A percentile compares a stretch with the other conserved stretches of the same genome.
phyloP scores from a whole-genome alignment of 2,797 vertebrate species.

The Balearica regulorum region DNA sequence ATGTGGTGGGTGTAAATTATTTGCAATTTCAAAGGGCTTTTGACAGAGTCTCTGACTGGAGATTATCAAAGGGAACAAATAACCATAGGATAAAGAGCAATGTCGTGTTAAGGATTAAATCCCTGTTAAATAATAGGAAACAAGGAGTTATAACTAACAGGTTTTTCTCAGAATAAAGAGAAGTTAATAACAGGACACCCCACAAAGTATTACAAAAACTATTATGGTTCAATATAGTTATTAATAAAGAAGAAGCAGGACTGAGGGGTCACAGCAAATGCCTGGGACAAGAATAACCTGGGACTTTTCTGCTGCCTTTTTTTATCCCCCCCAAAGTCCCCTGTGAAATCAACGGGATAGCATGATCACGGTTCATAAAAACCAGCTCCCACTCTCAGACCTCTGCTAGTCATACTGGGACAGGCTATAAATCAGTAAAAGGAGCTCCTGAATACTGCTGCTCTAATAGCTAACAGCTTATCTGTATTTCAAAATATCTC shows the following conservation, averaged over 20 bases:
- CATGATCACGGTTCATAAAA: not conserved
- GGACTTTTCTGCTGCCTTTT: not conserved
- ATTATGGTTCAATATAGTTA: not conserved
- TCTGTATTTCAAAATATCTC: constrained; percentile 69
- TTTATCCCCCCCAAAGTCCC: not conserved
- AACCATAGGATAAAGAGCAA: not conserved
- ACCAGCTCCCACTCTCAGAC: not conserved
- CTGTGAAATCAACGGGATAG: not conserved
- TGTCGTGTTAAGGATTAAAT: not conserved
- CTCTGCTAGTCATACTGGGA: not conserved
- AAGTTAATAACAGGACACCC: not conserved
- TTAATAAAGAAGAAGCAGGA: not conserved
- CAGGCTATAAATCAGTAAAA: constrained; percentile 62
- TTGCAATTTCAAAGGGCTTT: constrained; percentile 34
- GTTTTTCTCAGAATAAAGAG: not conserved
- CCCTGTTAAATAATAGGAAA: not conserved
- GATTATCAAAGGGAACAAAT: constrained; percentile 41
- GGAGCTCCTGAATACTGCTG: not conserved
- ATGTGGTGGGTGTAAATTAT: constrained; percentile 29
- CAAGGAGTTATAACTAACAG: not conserved
- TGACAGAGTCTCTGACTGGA: not conserved
- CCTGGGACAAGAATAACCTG: constrained; percentile 3
- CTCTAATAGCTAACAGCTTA: constrained; percentile 65
- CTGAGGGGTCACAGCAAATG: not conserved
- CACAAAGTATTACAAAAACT: not conserved